phyloP scores from a whole-genome alignment of 2,113 vertebrate genomes.

The Pomatorhinus ruficollis region DNA sequence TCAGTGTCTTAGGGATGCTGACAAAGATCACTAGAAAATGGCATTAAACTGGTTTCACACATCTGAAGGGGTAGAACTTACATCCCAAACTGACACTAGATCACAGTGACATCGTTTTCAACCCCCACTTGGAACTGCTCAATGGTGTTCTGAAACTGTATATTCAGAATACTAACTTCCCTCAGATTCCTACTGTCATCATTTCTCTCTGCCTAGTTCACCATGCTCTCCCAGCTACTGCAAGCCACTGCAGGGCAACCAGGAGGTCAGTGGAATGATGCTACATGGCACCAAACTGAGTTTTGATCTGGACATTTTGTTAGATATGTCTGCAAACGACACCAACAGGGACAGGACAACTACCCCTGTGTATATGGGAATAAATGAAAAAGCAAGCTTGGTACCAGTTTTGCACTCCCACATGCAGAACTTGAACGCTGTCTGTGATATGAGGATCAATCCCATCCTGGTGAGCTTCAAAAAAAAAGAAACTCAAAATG shows the following conservation, averaged over 20 bases:
- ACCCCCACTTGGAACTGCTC: not conserved
- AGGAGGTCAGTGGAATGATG: not conserved
- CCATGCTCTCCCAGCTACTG: not conserved
- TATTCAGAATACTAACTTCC: not conserved
- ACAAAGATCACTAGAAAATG: not conserved
- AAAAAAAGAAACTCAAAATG: not conserved
- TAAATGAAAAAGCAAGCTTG: not conserved
- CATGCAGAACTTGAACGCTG: accelerated
- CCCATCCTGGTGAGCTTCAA: not conserved
- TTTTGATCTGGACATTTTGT: not conserved
- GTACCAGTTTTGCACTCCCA: not conserved
- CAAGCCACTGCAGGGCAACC: not conserved
- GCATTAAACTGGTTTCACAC: not conserved
- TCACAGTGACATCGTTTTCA: not conserved
- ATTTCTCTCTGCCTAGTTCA: not conserved
- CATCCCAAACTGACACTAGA: not conserved
- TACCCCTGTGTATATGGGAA: accelerated
- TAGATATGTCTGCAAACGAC: not conserved
- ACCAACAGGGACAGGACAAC: not conserved
- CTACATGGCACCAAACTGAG: not conserved
- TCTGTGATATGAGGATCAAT: not conserved
- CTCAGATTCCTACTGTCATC: not conserved
- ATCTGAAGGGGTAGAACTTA: not conserved
- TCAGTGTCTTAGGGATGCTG: not conserved
- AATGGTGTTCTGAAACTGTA: not conserved